Conservation (phyloP, 2,797 vertebrate genomes). For the Falco novaeseelandiae region DNA sequence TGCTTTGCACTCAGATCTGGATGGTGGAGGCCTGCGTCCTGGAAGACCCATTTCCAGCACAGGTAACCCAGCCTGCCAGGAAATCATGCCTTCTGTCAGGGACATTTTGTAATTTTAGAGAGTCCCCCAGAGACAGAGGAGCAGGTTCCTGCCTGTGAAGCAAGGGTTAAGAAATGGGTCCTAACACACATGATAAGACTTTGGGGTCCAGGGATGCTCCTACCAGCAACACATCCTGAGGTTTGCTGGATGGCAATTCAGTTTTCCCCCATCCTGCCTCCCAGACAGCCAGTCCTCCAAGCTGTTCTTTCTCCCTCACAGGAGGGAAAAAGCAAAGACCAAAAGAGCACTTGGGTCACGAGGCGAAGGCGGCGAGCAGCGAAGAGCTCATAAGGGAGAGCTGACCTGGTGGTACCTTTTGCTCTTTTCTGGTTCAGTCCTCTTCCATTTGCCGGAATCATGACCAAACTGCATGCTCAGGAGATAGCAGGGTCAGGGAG, state of each 20-base stretch:
- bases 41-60: neutral
- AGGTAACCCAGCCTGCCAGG: neutral
- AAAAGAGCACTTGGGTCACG: neutral
- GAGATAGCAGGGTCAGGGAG: conserved; percentile 30
- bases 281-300: neutral
- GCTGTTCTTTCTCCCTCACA: neutral
- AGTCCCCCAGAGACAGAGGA: neutral
- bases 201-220: neutral
- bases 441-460: conserved; percentile 48
- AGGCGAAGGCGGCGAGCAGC: neutral
- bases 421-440: conserved; percentile 10
- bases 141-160: neutral
- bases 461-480: neutral
- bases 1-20: neutral
- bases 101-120: neutral
- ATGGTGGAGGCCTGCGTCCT: neutral
- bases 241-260: neutral
- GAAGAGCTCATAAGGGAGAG: neutral
- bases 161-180: neutral
- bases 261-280: neutral
- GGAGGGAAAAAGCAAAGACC: neutral
- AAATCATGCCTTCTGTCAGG: neutral
- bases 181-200: neutral
- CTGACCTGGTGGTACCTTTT: conserved; percentile 38
- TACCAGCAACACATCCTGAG: neutral